Percentiles rank a stretch among this genome's conserved stretches.
Conservation (phyloP, 2,113 vertebrate genomes). For the Hypomesus transpacificus region DNA sequence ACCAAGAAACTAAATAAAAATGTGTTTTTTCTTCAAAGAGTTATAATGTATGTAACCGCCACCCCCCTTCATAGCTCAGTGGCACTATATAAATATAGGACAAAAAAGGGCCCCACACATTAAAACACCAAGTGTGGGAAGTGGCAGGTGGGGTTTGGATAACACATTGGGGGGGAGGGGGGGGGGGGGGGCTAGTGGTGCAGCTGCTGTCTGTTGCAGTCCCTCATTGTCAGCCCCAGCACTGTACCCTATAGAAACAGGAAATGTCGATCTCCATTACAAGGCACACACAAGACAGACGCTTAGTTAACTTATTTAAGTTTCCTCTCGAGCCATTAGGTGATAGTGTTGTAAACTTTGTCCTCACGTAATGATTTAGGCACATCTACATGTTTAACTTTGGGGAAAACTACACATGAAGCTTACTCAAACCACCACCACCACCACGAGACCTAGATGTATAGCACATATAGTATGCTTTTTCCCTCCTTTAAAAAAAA, state of each 20-base stretch:
- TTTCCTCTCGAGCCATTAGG: too few species aligned
- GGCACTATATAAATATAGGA: not conserved
- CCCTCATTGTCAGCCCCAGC: conserved; percentile 15
- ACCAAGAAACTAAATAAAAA: not conserved
- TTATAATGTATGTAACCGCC: too few species aligned
- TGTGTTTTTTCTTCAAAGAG: too few species aligned
- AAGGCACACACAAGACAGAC: not conserved
- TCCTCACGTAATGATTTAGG: too few species aligned
- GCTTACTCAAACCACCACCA: not conserved
- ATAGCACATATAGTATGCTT: not conserved
- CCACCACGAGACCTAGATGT: not conserved
- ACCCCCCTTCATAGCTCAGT: not conserved
- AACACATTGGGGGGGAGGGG: conserved; percentile 1
- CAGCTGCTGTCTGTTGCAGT: conserved; percentile 47
- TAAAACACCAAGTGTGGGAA: conserved; percentile 25
- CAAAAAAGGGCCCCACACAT: conserved; percentile 1
- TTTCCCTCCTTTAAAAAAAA: conserved; percentile 1
- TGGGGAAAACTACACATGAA: not conserved
- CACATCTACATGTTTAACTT: too few species aligned
- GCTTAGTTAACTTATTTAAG: too few species aligned
- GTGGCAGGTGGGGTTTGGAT: conserved; percentile 30
- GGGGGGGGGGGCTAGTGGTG: not conserved
- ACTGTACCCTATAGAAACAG: conserved; percentile 9
- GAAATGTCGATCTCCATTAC: not conserved
- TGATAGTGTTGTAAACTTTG: too few species aligned